Conservation (phyloP, 1,140 invertebrate genomes). For the Aradophagus sp. region DNA sequence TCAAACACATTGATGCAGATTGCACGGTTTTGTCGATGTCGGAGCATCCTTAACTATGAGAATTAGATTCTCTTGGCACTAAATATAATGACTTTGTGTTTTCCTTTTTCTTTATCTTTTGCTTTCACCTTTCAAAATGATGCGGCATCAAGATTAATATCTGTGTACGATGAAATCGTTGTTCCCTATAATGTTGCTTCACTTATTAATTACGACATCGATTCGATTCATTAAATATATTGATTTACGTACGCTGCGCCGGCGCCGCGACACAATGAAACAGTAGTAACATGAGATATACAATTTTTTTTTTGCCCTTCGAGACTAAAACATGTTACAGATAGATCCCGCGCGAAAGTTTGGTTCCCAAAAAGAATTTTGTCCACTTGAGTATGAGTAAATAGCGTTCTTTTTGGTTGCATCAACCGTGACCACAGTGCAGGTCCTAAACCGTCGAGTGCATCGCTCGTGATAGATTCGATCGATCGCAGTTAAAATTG, state of each 20-base stretch:
- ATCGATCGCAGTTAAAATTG: conserved; percentile 41
- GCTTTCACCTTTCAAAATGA: conserved; percentile 33
- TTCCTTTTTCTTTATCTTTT: conserved; percentile 14
- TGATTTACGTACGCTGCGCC: conserved; percentile 54
- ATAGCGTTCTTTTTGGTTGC: conserved; percentile 10
- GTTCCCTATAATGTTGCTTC: conserved; percentile 52
- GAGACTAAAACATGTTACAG: conserved; percentile 27
- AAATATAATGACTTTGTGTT: conserved; percentile 55
- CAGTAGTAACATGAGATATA: conserved; percentile 53
- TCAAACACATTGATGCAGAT: conserved; percentile 22
- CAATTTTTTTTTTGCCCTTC: conserved; percentile 46
- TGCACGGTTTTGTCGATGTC: conserved; percentile 45
- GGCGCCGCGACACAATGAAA: conserved; percentile 51
- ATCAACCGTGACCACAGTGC: too few relatives aligned
- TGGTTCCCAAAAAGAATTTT: conserved; percentile 17
- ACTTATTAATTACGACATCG: conserved; percentile 54
- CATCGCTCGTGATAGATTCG: conserved; percentile 31
- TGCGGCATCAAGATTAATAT: conserved; percentile 33
- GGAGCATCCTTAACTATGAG: conserved; percentile 50
- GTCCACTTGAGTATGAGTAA: too few relatives aligned
- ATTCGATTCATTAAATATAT: conserved; percentile 58
- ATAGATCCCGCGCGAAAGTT: conserved; percentile 12
- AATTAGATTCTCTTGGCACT: conserved; percentile 58
- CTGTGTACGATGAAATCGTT: conserved; percentile 54
- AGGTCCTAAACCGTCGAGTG: conserved; percentile 19